Base-by-base conservation (phyloP, 1,140 invertebrate species). In the Nasonia longicornis region DNA sequence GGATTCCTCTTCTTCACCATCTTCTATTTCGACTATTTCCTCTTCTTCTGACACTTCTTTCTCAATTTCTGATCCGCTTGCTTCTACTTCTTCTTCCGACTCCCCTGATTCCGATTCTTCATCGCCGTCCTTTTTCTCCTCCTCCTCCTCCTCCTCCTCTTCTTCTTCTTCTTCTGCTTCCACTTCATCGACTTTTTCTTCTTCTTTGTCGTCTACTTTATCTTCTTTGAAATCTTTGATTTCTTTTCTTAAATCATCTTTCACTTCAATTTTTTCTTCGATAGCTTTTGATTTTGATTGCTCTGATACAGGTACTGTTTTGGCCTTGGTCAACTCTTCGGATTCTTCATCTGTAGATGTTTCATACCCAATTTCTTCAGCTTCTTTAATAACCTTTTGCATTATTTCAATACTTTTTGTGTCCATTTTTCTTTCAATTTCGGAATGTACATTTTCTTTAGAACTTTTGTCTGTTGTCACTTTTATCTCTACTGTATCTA, bases 301-400 rank as follows among this genome's bases (percentile, higher is more conserved):
- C 35, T 38, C 26, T 16, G 22, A 67, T 67, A 7, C 64, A 2
- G 8, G 8, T 12, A 12, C 22, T 67, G 20, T 2, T 31, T 14
- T 67, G 12, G 22, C 20, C 38, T 79, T 14, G n/a, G 0, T 63
- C 10, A 12, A 31, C n/a, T 35, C 26, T 67, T 69, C 26, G 2
- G 22, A 29, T 31, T 70, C 26, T 10, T 70, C 77, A 31, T 70
- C 14, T 2, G 64, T 1, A 6, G 64, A 67, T 67, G 29, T 31
- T 67, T 26, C 64, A 10, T 29, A 67, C 8, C 22, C 64, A 3
- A 31, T 67, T 67, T 67, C 64, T 67, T 67, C 8, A 29, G 64
- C 29, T 67, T 29, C 22, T 91, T 45, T 90, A 88, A 78, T 89
- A 58, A 72, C 89, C 58, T 88, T 88, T 79, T 91, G 35, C 3